These are phyloP conservation scores for Budorcas taxicolor DNA, from an alignment of 2,113 vertebrate genomes.

Conservation along the genomic window DNA sequence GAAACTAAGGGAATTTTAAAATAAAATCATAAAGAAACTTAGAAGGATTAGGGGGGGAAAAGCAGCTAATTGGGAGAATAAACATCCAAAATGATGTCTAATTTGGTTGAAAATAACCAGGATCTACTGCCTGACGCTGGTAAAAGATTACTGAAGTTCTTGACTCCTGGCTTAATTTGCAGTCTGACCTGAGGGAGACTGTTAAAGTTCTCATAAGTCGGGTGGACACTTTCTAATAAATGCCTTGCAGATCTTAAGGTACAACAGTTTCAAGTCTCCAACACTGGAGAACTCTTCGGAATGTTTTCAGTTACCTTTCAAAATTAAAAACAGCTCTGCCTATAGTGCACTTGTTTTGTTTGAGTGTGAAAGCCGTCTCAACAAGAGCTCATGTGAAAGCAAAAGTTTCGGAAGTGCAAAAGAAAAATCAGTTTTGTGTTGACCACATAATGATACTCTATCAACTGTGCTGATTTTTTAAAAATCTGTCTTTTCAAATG, in stretches of 20 bases:
- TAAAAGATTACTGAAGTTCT: slow-evolving; percentile 30
- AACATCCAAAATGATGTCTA: slow-evolving; percentile 51
- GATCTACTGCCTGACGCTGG: neutral
- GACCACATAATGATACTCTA: neutral
- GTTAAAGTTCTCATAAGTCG: neutral
- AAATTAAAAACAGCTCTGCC: slow-evolving; percentile 26
- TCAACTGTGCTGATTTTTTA: neutral
- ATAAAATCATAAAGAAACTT: slow-evolving; percentile 48
- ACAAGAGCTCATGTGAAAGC: neutral
- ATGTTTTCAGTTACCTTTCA: slow-evolving; percentile 38
- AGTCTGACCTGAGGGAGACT: slow-evolving; percentile 18
- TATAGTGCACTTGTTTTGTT: neutral
- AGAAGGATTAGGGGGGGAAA: neutral
- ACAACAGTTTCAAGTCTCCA: neutral
- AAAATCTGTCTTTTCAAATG: neutral
- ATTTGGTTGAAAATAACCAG: slow-evolving; percentile 67
- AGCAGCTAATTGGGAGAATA: slow-evolving; percentile 35
- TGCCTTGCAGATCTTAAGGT: neutral
- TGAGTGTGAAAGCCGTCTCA: neutral
- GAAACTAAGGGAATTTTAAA: neutral
- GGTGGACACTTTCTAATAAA: slow-evolving; percentile 1
- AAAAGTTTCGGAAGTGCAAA: neutral
- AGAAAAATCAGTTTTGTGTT: neutral
- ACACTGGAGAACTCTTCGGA: neutral
- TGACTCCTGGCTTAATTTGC: slow-evolving; percentile 28